Evolutionary conservation across 2,888 invertebrate species (phyloP).

Genomic region (Lepeophtheirus nordmannii): DNA sequence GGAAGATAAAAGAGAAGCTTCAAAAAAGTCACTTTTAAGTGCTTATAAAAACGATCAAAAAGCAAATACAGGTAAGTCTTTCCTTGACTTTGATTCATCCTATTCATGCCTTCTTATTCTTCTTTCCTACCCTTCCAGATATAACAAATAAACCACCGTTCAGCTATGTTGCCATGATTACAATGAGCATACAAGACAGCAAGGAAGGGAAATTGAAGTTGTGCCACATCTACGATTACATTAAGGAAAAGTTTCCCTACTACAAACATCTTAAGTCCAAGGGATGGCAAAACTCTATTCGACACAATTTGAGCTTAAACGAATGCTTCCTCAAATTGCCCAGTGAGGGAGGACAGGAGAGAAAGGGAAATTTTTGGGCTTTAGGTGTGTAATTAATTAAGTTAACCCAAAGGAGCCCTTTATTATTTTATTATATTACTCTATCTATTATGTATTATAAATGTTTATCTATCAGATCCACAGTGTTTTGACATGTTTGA

Average conservation of each 20-base stretch:
- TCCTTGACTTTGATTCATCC: background rate
- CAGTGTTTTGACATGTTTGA: conserved; percentile 24
- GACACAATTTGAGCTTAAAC: conserved; percentile 23
- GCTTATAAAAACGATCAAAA: conserved; percentile 3
- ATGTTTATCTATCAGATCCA: background rate
- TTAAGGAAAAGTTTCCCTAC: conserved; percentile 23
- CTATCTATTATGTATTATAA: background rate
- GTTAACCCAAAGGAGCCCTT: background rate
- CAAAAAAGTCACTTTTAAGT: background rate
- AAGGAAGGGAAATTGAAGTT: conserved; percentile 22
- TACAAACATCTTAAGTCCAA: conserved; percentile 19
- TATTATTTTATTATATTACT: background rate
- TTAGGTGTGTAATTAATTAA: conserved; percentile 12
- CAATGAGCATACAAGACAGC: conserved; percentile 24
- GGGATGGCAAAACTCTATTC: conserved; percentile 22
- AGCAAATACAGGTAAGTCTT: conserved; percentile 1
- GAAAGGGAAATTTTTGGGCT: conserved; percentile 24
- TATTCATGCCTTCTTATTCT: background rate
- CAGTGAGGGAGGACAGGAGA: conserved; percentile 20
- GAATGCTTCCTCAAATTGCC: conserved; percentile 23
- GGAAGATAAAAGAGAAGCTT: background rate
- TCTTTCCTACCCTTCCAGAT: background rate
- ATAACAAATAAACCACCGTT: conserved; percentile 18
- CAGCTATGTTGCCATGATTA: conserved; percentile 25
- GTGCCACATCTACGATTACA: conserved; percentile 20